Base-by-base conservation (phyloP, 2,888 invertebrate genomes). In the Azorinus chamasolen region DNA sequence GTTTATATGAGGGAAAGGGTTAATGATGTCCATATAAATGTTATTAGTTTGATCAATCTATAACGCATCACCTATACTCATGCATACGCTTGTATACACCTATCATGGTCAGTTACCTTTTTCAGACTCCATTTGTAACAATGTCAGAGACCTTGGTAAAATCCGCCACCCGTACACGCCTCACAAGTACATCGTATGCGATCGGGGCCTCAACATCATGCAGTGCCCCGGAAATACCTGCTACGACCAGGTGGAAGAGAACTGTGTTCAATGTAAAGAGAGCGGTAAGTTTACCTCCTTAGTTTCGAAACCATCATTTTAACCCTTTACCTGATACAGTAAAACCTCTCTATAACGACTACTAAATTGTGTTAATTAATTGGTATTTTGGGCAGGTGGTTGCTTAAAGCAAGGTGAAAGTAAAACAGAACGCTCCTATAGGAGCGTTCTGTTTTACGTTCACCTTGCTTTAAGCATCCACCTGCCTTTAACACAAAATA, bases 111-210 rank as follows among this genome's bases (percentile, higher is more conserved):
- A 32, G 4, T 32, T 32, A 12, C 43, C 18, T 27, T 22, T 75
- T 79, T 24, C 71, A 81, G 81, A 68, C 39, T 68, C 74, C 41
- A 81, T 81, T 22, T 81, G 81, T 18, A 81, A 74, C 54, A 74
- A 55, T 10, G 71, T 69, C 12, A 59, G 71, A 3, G 61, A 46
- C 18, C 51, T 54, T 2, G 77, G 72, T 0, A 72, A 74, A 1
- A 77, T 81, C 14, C 45, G 51, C 2, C 81, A 81, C 43, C 81
- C 81, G 2, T 81, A 81, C 53, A 81, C 81, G 6, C 77, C 77
- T 1, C 77, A 77, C 25, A 81, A 81, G 22, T 81, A 74, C 24
- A 81, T 81, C 32, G 64, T 81, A 12, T 81, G 81, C 55, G 81
- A 77, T 3, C 66, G 71, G 55, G 71, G 68, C n/a, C 64, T 81